Base-by-base conservation (phyloP, 2,888 invertebrate genomes). In the Lathronympha strigana region DNA sequence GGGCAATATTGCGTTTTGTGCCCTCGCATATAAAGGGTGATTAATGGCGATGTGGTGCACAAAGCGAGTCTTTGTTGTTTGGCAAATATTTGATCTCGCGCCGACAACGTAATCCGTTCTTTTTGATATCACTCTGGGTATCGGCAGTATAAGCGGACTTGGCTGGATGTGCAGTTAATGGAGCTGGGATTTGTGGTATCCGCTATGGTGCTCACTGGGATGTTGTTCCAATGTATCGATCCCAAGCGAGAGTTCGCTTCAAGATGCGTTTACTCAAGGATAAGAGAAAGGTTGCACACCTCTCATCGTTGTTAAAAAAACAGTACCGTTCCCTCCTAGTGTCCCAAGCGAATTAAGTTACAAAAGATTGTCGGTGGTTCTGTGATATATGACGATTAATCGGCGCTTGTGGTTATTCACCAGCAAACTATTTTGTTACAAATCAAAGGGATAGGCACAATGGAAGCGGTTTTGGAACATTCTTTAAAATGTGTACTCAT, bases 1-100 rank as follows among this genome's bases (percentile, higher is more conserved):
- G 81, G 84, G 88, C 87, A 88, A 90, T 87, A 89, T 87, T 83
- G 86, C 82, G 84, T 84, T 86, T 87, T 87, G 85, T 86, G 82
- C 82, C 80, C 79, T 81, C 78, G 76, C 80, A 78, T 81, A 84
- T 86, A 90, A 89, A 80, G 84, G 74, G 84, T 91, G 90, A 91
- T 91, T 90, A 90, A 91, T 91, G 89, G 83, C 81, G 79, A 78
- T 78, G 78, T 87, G 84, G 86, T 88, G 86, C 83, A 84, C 81
- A 80, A 74, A 76, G 82, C 81, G 78, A 85, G 82, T 87, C 88
- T 89, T 90, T 90, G 89, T 89, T 87, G 87, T 82, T 84, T 76
- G 74, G 81, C 88, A 89, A 90, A 91, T 90, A 89, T 91, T 87
- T 86, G 86, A 86, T 85, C 83, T 79, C 73, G 63, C 75, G 78